phyloP scores from a whole-genome alignment of 2,113 vertebrate species.

The Saimiri boliviensis region DNA sequence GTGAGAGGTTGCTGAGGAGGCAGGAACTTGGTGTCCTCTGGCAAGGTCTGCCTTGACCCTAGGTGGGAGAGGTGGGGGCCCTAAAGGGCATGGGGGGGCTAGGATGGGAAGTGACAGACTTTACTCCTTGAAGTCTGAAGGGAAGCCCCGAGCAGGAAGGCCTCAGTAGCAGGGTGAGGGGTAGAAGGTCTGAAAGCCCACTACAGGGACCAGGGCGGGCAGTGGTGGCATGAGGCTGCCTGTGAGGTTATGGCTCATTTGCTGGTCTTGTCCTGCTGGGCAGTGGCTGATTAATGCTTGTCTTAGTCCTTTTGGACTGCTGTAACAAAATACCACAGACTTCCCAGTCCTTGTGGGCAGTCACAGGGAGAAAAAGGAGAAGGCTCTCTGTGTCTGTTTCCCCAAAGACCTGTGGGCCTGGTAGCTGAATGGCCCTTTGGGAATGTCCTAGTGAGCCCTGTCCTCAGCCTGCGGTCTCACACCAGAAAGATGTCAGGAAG shows the following conservation, averaged over 20 bases:
- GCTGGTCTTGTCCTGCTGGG: not conserved
- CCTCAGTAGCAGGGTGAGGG: not conserved
- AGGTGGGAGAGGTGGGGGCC: rapidly evolving
- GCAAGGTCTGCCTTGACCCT: not conserved
- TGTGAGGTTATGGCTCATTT: not conserved
- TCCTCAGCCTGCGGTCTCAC: not conserved
- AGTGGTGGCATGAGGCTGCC: too few species aligned
- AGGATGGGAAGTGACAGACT: not conserved
- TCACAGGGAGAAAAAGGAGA: not conserved
- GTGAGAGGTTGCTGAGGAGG: not conserved
- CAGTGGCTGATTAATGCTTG: too few species aligned
- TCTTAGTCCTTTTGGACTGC: not conserved
- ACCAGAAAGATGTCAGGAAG: not conserved
- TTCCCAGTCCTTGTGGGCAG: too few species aligned
- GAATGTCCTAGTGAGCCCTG: not conserved
- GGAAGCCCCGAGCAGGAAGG: not conserved
- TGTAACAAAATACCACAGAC: not conserved
- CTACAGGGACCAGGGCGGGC: too few species aligned
- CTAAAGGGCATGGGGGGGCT: not conserved
- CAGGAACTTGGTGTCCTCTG: not conserved
- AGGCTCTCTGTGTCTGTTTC: not conserved
- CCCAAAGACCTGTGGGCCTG: not conserved
- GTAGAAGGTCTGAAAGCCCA: not conserved
- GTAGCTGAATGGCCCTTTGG: not conserved
- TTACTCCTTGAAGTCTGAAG: not conserved